Evolutionary conservation across 1,140 invertebrate genomes (phyloP), one percentile per base, ranked within the genome.

Genomic region (Penaeus vannamei): DNA sequence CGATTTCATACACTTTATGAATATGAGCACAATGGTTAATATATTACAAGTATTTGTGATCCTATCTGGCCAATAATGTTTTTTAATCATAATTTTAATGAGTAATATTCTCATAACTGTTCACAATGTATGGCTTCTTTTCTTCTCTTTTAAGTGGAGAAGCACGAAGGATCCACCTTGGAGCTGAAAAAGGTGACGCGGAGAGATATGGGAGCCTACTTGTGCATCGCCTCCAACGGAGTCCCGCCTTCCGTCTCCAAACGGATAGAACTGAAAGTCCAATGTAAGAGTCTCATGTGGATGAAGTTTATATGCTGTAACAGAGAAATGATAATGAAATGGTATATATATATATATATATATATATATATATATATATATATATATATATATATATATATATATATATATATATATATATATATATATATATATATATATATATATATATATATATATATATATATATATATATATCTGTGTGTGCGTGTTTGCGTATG

Each of bases 191-290:
- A 88, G 81, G 81, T 88, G 42, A 82, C 86, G 12, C 29, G 86
- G 5, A 32, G 86, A 29, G 86, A 88, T 42, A 88, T 84, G 86
- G 80, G 86, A n/a, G 86, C 86, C 42, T 88, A 88, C 36, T 79
- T 88, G 3, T 88, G 86, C 42, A 88, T 88, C 26, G 86, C 86
- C 17, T 83, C 81, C 81, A 88, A 88, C 64, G 80, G 86, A 4
- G 86, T 87, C 22, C 86, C 86, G 19, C 81, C 86, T 5, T 76
- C 86, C 1, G 86, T 88, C 46, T 88, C 86, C 86, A 88, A 88
- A 66, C 36, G 86, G 62, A 88, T 88, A 36, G 86, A 88, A 61
- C 86, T 88, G 46, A 88, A 88, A 77, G 86, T 88, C 29, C 86
- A 88, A 42, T 88, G 86, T 88, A n/a, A 88, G 86, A 53, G 0